Base-by-base conservation (phyloP, 2,113 vertebrate genomes). In the Nothocercus julius region DNA sequence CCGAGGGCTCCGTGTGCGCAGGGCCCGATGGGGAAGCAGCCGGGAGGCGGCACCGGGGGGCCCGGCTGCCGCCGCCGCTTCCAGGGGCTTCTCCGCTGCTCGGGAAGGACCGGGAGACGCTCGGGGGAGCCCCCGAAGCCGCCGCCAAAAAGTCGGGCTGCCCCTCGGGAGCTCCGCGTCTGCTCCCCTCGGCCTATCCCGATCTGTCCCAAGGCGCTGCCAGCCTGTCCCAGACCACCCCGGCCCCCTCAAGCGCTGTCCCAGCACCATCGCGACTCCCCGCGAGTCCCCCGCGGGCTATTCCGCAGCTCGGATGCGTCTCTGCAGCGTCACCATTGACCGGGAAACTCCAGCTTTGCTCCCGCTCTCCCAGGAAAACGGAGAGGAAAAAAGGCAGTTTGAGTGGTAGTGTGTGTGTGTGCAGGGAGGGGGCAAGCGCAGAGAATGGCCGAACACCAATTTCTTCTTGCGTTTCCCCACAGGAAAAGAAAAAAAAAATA, bases 401-500 rank as follows among this genome's bases (percentile, higher is more conserved):
- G 21, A 11, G 19, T 49, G 49, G 17, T 44, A 44, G 45, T 47
- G 18, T 47, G 49, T 11, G 47, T 20, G 49, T 7, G 45, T 18
- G 21, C 20, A 21, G 49, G 11, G 25, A 21, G 79, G 61, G 28
- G 85, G 85, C 76, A 77, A 38, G 59, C 83, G 63, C 69, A 88
- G 83, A 85, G 93, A 91, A 89, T 70, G 94, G 84, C 84, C 34
- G 68, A 85, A 82, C 8, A 30, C 11, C 14, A 90, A 56, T 45
- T 67, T 53, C 7, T 51, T 68, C 32, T 69, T 4, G 7, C 21
- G 5, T 73, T 85, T 87, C 42, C 10, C 45, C 38, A 13, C 9
- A 7, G 36, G 38, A 7, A 38, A 22, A 32, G 7, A 5, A n/a
- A 6, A 17, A 34, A 12, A 34, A 47, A 20, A 22, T 4, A 21